Evolutionary conservation across 1,140 invertebrate genomes (phyloP).

Genomic region (Alviniconcha marisindica): DNA sequence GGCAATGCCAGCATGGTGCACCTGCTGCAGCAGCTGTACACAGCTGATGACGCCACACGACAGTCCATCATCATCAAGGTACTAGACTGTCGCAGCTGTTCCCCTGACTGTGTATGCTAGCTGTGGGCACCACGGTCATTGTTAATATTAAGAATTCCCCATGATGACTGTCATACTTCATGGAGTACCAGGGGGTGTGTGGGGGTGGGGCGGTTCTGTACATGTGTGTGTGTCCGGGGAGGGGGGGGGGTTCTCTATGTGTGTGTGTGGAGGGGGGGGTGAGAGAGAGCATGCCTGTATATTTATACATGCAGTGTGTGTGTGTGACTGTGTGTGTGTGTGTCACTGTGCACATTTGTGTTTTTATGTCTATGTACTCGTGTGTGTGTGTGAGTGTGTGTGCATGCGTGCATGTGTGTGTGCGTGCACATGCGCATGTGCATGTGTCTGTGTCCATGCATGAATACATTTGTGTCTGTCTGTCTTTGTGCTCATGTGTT

Average conservation of each 20-base stretch:
- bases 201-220: too few relatives aligned
- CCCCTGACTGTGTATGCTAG: not conserved
- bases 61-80: constrained; percentile 36
- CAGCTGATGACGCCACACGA: constrained; percentile 20
- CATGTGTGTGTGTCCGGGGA: too few relatives aligned
- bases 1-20: constrained; percentile 21
- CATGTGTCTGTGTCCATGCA: not conserved
- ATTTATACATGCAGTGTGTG: too few relatives aligned
- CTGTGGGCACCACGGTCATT: not conserved
- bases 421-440: not conserved
- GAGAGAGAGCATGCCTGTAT: too few relatives aligned
- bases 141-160: not conserved
- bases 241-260: too few relatives aligned
- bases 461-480: not conserved
- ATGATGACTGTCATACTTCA: too few relatives aligned
- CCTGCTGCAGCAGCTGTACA: constrained; percentile 28
- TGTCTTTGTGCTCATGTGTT: too few relatives aligned
- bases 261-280: too few relatives aligned
- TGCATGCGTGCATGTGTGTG: not conserved
- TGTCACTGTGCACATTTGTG: not conserved
- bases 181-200: too few relatives aligned
- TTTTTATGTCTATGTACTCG: not conserved
- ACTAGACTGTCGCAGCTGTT: not conserved
- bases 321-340: not conserved
- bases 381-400: constrained; percentile 6